These are phyloP conservation scores for Phyllotreta striolata DNA, from an alignment of 2,888 invertebrate genomes.

Conservation along the genomic window DNA sequence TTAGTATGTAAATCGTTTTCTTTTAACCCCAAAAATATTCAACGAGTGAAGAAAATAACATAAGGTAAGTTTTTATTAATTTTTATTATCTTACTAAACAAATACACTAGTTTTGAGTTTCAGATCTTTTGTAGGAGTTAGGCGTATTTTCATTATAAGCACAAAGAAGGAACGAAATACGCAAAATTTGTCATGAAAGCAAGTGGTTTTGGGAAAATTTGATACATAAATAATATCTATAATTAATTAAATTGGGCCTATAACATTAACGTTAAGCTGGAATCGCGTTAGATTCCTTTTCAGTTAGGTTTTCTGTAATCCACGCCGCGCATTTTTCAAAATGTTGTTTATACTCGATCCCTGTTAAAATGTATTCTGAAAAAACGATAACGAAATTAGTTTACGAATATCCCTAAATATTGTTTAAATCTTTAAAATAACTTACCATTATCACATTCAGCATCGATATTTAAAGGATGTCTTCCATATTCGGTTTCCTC, in stretches of 20 bases:
- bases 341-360: slow-evolving; percentile 16
- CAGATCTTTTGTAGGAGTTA: too few species aligned
- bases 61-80: too few species aligned
- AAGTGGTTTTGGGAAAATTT: too few species aligned
- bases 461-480: neutral
- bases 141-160: too few species aligned
- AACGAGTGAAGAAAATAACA: too few species aligned
- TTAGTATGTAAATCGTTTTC: slow-evolving; percentile 25
- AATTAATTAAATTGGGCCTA: too few species aligned
- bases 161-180: too few species aligned
- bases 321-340: slow-evolving; percentile 21
- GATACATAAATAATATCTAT: too few species aligned
- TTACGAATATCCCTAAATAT: neutral
- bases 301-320: slow-evolving; percentile 24
- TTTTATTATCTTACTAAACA: too few species aligned
- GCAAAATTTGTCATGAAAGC: too few species aligned
- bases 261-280: slow-evolving; percentile 4
- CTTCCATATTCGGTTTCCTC: slow-evolving; percentile 14
- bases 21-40: slow-evolving; percentile 4
- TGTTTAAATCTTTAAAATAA: neutral
- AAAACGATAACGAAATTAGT: slow-evolving; percentile 9
- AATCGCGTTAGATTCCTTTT: slow-evolving; percentile 12
- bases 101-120: too few species aligned
- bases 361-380: slow-evolving; percentile 18
- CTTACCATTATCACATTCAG: slow-evolving; percentile 18